Conservation (phyloP, 2,797 vertebrate genomes). For the Peromyscus nudipes region DNA sequence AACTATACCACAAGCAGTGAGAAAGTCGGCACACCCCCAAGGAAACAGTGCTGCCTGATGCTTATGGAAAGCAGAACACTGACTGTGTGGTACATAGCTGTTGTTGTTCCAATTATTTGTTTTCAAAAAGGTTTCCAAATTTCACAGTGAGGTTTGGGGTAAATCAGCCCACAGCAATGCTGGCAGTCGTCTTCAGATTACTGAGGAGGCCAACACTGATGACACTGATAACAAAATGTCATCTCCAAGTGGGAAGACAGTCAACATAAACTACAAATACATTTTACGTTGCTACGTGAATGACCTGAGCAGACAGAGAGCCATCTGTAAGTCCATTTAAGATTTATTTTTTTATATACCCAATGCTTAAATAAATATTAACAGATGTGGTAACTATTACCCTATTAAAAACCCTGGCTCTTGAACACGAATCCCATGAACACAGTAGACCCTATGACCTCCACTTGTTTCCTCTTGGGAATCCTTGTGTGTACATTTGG, state of each 20-base stretch:
- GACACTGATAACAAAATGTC: not conserved
- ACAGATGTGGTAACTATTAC: conserved; percentile 1
- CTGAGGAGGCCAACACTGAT: not conserved
- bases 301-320: conserved; percentile 28
- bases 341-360: conserved; percentile 10
- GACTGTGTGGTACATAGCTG: not conserved
- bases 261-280: conserved; percentile 22
- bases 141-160: not conserved
- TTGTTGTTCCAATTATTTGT: not conserved
- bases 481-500: not conserved
- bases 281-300: conserved; percentile 9
- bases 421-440: not conserved
- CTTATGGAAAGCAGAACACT: conserved; percentile 17
- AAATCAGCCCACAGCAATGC: conserved; percentile 24
- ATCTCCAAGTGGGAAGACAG: conserved; percentile 45
- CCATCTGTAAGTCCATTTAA: conserved; percentile 32
- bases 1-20: conserved; percentile 30
- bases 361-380: not conserved
- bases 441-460: not conserved
- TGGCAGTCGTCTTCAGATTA: not conserved
- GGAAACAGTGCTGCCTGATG: not conserved
- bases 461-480: conserved; percentile 40
- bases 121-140: conserved; percentile 46
- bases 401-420: conserved; percentile 6
- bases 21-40: conserved; percentile 12